Percentiles rank a stretch among this genome's conserved stretches.
phyloP scores from a whole-genome alignment of 2,797 vertebrate genomes.

The Hafferia zeledoni region DNA sequence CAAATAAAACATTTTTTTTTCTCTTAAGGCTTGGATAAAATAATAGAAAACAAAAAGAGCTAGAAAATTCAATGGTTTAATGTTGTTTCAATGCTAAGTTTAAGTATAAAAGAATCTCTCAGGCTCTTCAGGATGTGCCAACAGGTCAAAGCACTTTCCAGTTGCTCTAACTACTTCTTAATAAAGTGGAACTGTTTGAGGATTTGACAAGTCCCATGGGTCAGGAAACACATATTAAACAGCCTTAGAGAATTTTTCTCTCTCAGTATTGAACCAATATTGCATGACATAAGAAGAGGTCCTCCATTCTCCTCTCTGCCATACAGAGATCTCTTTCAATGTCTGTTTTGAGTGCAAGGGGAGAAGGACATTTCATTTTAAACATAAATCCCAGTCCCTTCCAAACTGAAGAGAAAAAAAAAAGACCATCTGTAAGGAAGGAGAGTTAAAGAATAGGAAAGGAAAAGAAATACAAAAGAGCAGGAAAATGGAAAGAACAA shows the following conservation, averaged over 20 bases:
- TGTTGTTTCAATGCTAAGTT: background rate
- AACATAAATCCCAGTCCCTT: background rate
- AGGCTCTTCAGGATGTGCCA: conserved; percentile 56
- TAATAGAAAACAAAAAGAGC: background rate
- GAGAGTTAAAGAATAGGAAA: background rate
- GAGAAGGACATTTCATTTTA: background rate
- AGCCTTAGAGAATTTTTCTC: conserved; percentile 37
- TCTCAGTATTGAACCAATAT: conserved; percentile 41
- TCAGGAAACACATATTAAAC: conserved; percentile 58
- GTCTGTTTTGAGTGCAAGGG: background rate
- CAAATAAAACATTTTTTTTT: background rate
- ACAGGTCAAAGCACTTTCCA: conserved; percentile 54
- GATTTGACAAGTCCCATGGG: conserved; percentile 68
- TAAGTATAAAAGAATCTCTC: conserved; percentile 58
- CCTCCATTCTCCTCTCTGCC: background rate
- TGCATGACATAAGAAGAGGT: background rate
- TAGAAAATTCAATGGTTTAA: conserved; percentile 24
- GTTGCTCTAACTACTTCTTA: conserved; percentile 56
- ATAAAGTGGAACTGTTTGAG: conserved; percentile 65
- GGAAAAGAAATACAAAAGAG: background rate
- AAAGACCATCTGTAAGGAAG: background rate
- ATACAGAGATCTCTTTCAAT: conserved; percentile 16
- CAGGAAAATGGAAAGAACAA: background rate
- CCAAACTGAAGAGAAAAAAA: background rate
- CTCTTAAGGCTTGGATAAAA: background rate